Base-by-base conservation (phyloP, 2,113 vertebrate species). In the Neodon shergylaensis region DNA sequence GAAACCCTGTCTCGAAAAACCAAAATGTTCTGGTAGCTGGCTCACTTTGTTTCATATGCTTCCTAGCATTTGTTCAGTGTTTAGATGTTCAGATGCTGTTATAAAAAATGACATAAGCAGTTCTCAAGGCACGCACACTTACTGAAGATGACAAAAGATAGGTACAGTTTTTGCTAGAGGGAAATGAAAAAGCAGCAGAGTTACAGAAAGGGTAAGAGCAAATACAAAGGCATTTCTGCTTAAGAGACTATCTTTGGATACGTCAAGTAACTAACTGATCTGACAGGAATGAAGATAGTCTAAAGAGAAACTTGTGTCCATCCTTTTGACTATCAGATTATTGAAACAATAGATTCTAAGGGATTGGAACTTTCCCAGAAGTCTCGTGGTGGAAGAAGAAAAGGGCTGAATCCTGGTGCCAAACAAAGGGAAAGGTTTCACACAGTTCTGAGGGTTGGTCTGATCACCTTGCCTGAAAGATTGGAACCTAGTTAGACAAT, bases 41-140 rank as follows among this genome's bases (percentile, higher is more conserved):
- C 52, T 87, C 87, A 1, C 19, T 68, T 94, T 83, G 8, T 91
- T 88, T n/a, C 31, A 9, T 73, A 63, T 93, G 54, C 39, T 77
- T 83, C 36, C 26, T 52, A 92, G 76, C 1, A 36, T 96, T 93
- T 93, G 4, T 76, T 83, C 24, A 94, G 86, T 91, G 39, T 8
- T 58, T 82, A 6, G 79, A 74, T 81, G 9, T 87, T 91, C 81
- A 73, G 24, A 54, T 58, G 31, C n/a, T 66, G 17, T 72, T 74
- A 73, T 84, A 49, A 84, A 92, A 70, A 63, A 81, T 44, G 36
- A 44, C 44, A 58, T 83, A 84, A 31, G 22, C 17, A 63, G 77
- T 47, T 12, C 21, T 86, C 17, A 73, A 86, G 73, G 19, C 78
- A 11, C 22, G n/a, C 14, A 72, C 17, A 72, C 42, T 19, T 65